Conservation (phyloP, 2,888 invertebrate species). For the Meiosimyza decipiens region DNA sequence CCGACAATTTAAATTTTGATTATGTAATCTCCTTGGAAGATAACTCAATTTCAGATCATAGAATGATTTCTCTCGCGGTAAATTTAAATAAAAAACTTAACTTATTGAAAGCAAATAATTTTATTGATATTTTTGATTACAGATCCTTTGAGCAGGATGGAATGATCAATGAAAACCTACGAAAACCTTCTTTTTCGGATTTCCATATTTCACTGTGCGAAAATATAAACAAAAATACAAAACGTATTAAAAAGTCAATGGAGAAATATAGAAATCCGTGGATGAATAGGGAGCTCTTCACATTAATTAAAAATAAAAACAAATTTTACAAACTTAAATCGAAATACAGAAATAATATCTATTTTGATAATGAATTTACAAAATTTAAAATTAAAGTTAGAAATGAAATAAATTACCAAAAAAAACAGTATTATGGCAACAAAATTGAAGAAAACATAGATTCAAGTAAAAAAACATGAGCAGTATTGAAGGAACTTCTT, state of each 20-base stretch:
- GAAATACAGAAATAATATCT: background rate
- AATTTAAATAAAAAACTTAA: background rate
- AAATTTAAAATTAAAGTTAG: background rate
- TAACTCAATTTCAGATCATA: conserved; percentile 30
- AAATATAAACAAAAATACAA: background rate
- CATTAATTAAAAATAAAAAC: too few species aligned
- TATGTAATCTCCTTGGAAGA: conserved; percentile 12
- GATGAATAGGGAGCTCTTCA: conserved; percentile 14
- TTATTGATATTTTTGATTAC: conserved; percentile 10
- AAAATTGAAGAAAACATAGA: too few species aligned
- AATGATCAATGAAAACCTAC: conserved; percentile 21
- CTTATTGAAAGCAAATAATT: background rate
- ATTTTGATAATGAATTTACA: conserved; percentile 7
- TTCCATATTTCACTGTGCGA: too few species aligned
- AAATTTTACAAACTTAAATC: background rate
- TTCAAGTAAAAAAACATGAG: too few species aligned
- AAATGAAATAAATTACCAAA: too few species aligned
- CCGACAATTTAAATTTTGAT: conserved; percentile 15
- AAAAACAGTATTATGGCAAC: too few species aligned
- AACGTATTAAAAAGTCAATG: conserved; percentile 1
- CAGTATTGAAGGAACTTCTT: too few species aligned
- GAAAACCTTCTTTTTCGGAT: too few species aligned
- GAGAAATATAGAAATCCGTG: background rate
- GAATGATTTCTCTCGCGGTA: background rate
- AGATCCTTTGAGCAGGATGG: conserved; percentile 6